phyloP scores from a whole-genome alignment of 2,113 vertebrate species.

The Anser brachyrhynchus region DNA sequence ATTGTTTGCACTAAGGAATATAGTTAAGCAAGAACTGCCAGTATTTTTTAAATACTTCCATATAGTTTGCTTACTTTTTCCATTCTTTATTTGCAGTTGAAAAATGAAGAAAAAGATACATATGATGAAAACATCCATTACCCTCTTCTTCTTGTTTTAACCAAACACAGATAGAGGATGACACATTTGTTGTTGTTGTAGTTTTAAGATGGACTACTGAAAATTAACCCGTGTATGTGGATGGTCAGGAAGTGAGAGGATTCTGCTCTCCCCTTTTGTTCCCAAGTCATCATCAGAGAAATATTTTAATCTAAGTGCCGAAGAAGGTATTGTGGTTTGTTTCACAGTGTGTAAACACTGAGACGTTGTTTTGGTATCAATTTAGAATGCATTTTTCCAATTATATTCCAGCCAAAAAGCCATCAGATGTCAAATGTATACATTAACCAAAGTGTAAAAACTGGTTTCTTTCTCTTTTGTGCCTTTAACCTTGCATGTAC shows the following conservation, averaged over 20 bases:
- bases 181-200: not conserved
- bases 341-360: not conserved
- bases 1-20: not conserved
- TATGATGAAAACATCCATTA: slow-evolving; percentile 98
- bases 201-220: slow-evolving; percentile 7
- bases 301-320: not conserved
- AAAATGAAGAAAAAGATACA: slow-evolving; percentile 83
- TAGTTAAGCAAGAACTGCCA: not conserved
- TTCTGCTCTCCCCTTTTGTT: not conserved
- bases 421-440: not conserved
- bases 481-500: slow-evolving; percentile 17
- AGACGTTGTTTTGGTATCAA: not conserved
- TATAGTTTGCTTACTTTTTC: slow-evolving; percentile 37
- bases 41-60: slow-evolving; percentile 37
- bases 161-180: slow-evolving; percentile 77
- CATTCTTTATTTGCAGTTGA: slow-evolving; percentile 86
- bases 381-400: not conserved
- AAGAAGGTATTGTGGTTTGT: not conserved
- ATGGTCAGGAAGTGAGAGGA: not conserved
- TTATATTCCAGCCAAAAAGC: not conserved
- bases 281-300: not conserved
- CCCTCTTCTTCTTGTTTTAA: slow-evolving; percentile 89
- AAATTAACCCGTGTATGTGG: not conserved
- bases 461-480: not conserved
- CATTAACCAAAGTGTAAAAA: slow-evolving; percentile 17